Base-by-base conservation (phyloP, 2,797 vertebrate genomes). In the Zonotrichia albicollis region DNA sequence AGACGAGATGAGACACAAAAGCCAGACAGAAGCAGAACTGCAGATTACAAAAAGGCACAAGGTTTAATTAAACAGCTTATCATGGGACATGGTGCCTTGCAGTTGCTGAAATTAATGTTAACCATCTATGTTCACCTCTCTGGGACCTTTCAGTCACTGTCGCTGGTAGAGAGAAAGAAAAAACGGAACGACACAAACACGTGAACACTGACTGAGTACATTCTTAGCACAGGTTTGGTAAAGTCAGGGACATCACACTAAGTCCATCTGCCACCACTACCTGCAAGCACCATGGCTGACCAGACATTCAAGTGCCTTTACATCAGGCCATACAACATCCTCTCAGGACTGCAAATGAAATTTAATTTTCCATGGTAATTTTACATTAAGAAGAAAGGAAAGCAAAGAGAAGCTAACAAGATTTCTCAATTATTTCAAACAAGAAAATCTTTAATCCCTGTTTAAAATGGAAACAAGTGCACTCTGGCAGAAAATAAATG, bases 41-140 rank as follows among this genome's bases (percentile, higher is more conserved):
- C 53, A 90, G 92, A 90, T 93, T 88, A 32, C 84, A 91, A 91
- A 93, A 90, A 92, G 67, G 64, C 32, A 21, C 46, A 80, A 91
- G 71, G 72, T 94, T 95, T 95, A 90, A 95, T 95, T 93, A 96
- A 91, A 88, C 71, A 93, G 38, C 45, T 93, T 91, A 91, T 90
- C 85, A 84, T n/a, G 65, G 55, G 77, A 94, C 76, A 76, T 1
- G 29, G 64, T 67, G 86, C 65, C 78, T 94, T 88, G 78, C 72
- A 87, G 78, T 61, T 91, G 72, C 68, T 43, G 50, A 92, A 89
- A 93, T 93, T 30, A 40, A 83, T 67, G 75, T 72, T 93, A 94
- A 83, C 68, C 45, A 91, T 54, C 68, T 87, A 85, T 0, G 32
- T 80, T 71, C 72, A 68, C n/a, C 62, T 66, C 61, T 76, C 65